Evolutionary conservation across 2,888 invertebrate species (phyloP), one percentile per base, ranked within the genome.

Genomic region (Trachelus stipa): DNA sequence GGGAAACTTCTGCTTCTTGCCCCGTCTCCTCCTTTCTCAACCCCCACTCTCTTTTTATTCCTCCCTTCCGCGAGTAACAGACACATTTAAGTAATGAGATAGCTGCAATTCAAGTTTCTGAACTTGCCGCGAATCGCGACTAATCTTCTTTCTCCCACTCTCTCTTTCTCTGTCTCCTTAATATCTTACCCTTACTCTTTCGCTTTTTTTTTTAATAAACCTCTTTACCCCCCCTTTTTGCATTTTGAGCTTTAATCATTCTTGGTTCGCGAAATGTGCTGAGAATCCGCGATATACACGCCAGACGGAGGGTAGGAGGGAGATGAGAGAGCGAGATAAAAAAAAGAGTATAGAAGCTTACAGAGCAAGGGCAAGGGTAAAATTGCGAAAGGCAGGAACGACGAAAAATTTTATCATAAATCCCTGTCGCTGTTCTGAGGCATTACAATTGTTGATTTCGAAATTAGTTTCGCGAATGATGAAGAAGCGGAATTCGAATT

Each of bases 81-180:
- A 85, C 87, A 87, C 87, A 87, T 88, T 88, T 87, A 85, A 84
- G 87, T 88, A 88, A 88, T 88, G 87, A 88, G 87, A 88, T 87
- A 86, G 84, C 85, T 85, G 86, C 86, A 85, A 86, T 86, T 87
- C 86, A 85, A 87, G 85, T 88, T 88, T 85, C 83, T 85, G 84
- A 81, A 83, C 56, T 56, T 77, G 82, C 84, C 81, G 84, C 85
- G 87, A 87, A 87, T 87, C 86, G 85, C 82, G 83, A 82, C 82
- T 79, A 9, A 35, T 37, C 56, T 68, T 75, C 76, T 69, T 31
- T 79, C 68, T 73, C 71, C 77, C 77, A 73, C 73, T 34, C 71
- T 76, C 69, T 71, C 76, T 12, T 23, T n/a, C 69, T 3, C 37
- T 30, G 33, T 73, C 34, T 56, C 76, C 73, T 73, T 56, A 69